Evolutionary conservation across 2,888 invertebrate genomes (phyloP).

Genomic region (Nezara viridula): DNA sequence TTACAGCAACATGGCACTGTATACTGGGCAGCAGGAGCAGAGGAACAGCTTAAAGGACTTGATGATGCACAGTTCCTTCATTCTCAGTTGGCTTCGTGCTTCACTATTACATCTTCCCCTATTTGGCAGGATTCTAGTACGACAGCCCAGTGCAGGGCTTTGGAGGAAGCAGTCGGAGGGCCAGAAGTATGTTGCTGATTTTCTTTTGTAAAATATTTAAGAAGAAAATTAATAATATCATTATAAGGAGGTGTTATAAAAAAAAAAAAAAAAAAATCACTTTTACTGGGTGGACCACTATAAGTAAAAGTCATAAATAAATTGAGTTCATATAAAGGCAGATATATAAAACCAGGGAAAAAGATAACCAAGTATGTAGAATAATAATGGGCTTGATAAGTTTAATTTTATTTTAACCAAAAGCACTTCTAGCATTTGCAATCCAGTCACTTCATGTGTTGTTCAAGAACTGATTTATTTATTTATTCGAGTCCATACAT

Average conservation of each 20-base stretch:
- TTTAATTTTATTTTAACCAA: no score
- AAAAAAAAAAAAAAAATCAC: no score
- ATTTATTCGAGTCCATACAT: neutral
- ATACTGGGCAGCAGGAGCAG: slow-evolving; percentile 89
- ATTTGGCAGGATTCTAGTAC: slow-evolving; percentile 98
- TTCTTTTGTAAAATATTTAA: neutral
- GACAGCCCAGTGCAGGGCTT: slow-evolving; percentile 78
- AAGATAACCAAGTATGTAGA: no score
- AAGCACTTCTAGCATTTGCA: no score
- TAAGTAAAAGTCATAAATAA: no score
- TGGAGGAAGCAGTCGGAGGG: slow-evolving; percentile 88
- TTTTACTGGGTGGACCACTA: no score
- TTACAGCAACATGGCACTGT: slow-evolving; percentile 96
- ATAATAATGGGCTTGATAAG: no score
- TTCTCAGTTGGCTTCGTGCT: slow-evolving; percentile 84
- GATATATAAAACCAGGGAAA: no score
- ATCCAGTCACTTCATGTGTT: neutral
- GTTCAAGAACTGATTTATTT: neutral
- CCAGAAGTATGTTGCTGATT: slow-evolving; percentile 72
- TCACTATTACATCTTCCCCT: slow-evolving; percentile 85
- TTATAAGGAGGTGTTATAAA: no score
- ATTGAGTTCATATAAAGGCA: no score
- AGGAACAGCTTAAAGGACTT: slow-evolving; percentile 75
- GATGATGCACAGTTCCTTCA: slow-evolving; percentile 84
- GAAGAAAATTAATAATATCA: no score